These are phyloP conservation scores for Cardinalis cardinalis DNA, from an alignment of 2,113 vertebrate genomes.

Conservation along the genomic window DNA sequence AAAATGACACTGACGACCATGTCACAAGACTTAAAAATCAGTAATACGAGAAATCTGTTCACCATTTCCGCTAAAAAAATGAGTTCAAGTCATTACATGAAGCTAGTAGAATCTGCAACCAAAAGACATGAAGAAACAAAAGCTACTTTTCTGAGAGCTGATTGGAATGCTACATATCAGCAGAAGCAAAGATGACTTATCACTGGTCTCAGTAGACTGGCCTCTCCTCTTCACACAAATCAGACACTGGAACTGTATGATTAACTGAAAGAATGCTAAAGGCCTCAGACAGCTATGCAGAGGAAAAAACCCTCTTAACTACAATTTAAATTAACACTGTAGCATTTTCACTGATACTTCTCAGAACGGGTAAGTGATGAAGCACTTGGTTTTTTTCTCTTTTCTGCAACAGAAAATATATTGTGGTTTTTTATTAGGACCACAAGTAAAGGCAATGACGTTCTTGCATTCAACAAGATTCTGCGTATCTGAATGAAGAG, in stretches of 20 bases:
- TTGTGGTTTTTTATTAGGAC: background rate
- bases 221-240: background rate
- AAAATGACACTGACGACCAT: background rate
- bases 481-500: background rate
- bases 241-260: background rate
- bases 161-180: background rate
- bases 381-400: background rate
- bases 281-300: background rate
- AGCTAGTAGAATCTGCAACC: background rate
- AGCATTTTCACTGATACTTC: background rate
- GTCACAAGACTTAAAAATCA: background rate
- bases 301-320: background rate
- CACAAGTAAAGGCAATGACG: background rate
- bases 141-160: constrained; percentile 5
- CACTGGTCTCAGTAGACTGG: background rate
- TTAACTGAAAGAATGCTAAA: background rate
- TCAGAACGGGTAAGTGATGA: background rate
- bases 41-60: background rate
- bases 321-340: background rate
- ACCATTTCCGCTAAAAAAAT: background rate
- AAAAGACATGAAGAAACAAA: background rate
- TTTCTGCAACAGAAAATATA: background rate
- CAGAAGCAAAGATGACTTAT: constrained; percentile 9
- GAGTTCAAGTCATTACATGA: background rate
- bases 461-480: background rate